Evolutionary conservation across 2,888 invertebrate genomes (phyloP).

Genomic region (Rhagonycha fulva): DNA sequence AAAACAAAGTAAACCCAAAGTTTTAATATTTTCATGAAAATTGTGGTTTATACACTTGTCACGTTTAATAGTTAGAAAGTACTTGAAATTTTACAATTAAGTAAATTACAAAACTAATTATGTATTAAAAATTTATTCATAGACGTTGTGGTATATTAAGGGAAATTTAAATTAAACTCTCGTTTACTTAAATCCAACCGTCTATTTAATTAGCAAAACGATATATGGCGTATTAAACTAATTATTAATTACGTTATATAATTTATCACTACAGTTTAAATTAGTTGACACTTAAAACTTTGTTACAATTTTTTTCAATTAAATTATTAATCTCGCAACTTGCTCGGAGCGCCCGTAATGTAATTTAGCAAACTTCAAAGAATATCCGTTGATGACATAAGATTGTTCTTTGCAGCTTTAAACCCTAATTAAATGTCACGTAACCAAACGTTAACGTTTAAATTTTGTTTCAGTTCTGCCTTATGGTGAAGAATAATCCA

Average conservation of each 20-base stretch:
- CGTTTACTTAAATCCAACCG: not conserved
- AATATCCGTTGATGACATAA: too few species aligned
- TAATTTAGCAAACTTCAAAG: not conserved
- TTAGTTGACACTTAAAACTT: not conserved
- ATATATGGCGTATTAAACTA: not conserved
- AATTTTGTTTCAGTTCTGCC: slow-evolving; percentile 74
- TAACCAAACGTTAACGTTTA: not conserved
- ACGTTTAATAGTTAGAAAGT: not conserved
- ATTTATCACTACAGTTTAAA: not conserved
- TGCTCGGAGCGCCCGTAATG: not conserved
- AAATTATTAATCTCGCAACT: not conserved
- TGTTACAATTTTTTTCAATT: not conserved
- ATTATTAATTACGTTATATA: not conserved
- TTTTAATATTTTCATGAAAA: not conserved
- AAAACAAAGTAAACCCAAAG: not conserved
- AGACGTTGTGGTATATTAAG: not conserved
- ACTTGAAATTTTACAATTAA: not conserved
- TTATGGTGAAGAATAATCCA: slow-evolving; percentile 71
- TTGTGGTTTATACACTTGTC: not conserved
- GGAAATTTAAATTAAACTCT: not conserved
- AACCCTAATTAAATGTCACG: not conserved
- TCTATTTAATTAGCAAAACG: not conserved
- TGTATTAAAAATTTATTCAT: not conserved
- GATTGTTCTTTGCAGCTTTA: not conserved
- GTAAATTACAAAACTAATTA: not conserved